Conservation (phyloP, 2,113 vertebrate genomes). For the Xenus cinereus region DNA sequence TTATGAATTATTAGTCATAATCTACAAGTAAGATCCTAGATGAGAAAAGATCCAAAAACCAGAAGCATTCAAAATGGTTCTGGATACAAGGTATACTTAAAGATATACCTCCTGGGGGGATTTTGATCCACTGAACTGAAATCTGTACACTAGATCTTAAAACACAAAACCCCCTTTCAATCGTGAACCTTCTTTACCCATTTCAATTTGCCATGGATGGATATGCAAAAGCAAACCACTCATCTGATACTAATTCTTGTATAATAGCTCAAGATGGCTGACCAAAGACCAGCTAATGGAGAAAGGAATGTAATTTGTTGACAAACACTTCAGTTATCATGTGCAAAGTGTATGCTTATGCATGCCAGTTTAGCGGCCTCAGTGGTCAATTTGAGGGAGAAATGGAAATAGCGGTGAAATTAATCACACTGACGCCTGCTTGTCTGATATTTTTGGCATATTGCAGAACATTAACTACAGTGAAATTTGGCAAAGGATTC, state of each 20-base stretch:
- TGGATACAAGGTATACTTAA: not conserved
- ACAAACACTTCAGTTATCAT: constrained; percentile 66
- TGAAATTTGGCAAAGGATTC: constrained; percentile 49
- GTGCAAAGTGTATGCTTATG: constrained; percentile 16
- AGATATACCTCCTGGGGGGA: too few species aligned
- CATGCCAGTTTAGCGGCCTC: not conserved
- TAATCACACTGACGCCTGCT: constrained; percentile 67
- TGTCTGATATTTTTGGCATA: constrained; percentile 67
- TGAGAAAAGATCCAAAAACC: not conserved
- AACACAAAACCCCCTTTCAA: not conserved
- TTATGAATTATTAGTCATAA: not conserved
- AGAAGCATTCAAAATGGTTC: not conserved
- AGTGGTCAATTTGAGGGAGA: constrained; percentile 38
- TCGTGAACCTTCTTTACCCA: not conserved
- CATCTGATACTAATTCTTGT: constrained; percentile 22
- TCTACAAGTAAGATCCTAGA: not conserved
- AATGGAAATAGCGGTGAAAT: constrained; percentile 49
- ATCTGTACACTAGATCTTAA: not conserved
- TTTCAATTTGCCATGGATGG: not conserved
- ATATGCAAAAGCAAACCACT: constrained; percentile 20
- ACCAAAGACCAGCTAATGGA: constrained; percentile 56
- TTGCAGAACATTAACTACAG: constrained; percentile 42
- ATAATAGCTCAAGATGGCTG: constrained; percentile 49
- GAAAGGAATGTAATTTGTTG: constrained; percentile 66
- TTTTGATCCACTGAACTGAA: not conserved